Conservation (phyloP, 2,888 invertebrate genomes). For the Homarus gammarus region DNA sequence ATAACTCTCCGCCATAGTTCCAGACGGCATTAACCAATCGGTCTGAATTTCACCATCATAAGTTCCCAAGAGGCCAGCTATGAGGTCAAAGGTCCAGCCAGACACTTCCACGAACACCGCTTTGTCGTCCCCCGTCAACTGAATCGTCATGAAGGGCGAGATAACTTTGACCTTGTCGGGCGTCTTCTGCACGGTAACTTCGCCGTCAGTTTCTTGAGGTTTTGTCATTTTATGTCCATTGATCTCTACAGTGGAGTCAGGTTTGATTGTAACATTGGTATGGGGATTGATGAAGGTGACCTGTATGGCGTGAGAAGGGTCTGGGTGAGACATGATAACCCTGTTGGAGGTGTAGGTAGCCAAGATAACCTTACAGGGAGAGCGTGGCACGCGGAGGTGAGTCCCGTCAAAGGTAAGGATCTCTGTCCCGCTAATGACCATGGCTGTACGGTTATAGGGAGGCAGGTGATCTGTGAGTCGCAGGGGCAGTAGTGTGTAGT, state of each 20-base stretch:
- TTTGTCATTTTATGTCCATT: slow-evolving; percentile 19
- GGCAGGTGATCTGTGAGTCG: slow-evolving; percentile 21
- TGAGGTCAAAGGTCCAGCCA: slow-evolving; percentile 44
- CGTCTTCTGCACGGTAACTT: slow-evolving; percentile 3
- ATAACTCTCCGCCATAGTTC: background rate
- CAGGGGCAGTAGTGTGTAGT: slow-evolving; percentile 10
- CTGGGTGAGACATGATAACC: slow-evolving; percentile 48
- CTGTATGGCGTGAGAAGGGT: background rate
- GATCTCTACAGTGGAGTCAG: slow-evolving; percentile 11
- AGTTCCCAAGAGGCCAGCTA: slow-evolving; percentile 49
- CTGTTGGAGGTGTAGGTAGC: slow-evolving; percentile 24
- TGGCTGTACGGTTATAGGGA: slow-evolving; percentile 35
- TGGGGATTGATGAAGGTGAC: slow-evolving; percentile 13
- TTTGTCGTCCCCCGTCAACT: background rate
- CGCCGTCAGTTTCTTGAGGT: background rate
- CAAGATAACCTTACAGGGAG: slow-evolving; percentile 41
- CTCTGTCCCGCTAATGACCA: slow-evolving; percentile 45
- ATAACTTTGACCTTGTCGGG: background rate
- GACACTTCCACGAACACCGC: slow-evolving; percentile 32
- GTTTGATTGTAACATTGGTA: slow-evolving; percentile 25
- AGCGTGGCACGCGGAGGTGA: slow-evolving; percentile 20
- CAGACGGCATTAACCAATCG: slow-evolving; percentile 42
- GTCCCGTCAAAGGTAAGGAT: slow-evolving; percentile 50
- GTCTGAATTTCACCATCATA: slow-evolving; percentile 36
- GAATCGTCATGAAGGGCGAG: slow-evolving; percentile 17